Evolutionary conservation across 2,888 invertebrate species (phyloP), one percentile per base, ranked within the genome.

Genomic region (Drosophila meridionalis): DNA sequence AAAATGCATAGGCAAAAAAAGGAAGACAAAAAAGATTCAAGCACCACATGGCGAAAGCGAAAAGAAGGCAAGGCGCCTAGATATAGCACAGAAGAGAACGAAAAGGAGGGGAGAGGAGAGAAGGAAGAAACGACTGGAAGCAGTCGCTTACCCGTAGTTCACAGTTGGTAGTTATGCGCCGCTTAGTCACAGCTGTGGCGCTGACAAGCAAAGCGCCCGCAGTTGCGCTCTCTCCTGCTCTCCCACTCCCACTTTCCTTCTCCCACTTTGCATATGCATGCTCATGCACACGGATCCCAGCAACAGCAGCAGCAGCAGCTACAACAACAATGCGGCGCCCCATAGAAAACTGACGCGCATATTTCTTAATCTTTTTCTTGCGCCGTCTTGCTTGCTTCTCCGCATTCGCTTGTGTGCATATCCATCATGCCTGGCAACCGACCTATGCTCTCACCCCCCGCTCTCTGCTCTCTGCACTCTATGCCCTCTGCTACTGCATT

Each of bases 171-270:
- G 85, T 85, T 89, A 89, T 87, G 85, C 89, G 85, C 89, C 89
- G 84, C 85, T 85, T 85, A 89, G 89, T 89, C 85, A 85, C 85
- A 86, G 89, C 82, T 89, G 85, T 82, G 85, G 74, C 88, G 84
- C 83, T 84, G 88, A 85, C 84, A 85, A 73, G 70, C 78, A 75
- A 71, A 68, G 64, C 67, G 60, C 67, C 69, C 58, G 76, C 80
- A 69, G 61, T 56, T 57, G 45, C 65, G n/a, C 70, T 45, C 70
- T 50, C 61, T 57, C 11, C 52, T 52, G 30, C 57, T 50, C 56
- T 53, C 28, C 42, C 28, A 45, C 56, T 53, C 28, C 42, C 28
- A 45, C 34, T 36, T n/a, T 30, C 42, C 40, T 34, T 36, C 43
- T 47, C 26, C 9, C 57, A 43, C 63, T 68, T 83, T 57, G 78